Evolutionary conservation across 2,888 invertebrate genomes (phyloP).

Genomic region (Leucania comma): DNA sequence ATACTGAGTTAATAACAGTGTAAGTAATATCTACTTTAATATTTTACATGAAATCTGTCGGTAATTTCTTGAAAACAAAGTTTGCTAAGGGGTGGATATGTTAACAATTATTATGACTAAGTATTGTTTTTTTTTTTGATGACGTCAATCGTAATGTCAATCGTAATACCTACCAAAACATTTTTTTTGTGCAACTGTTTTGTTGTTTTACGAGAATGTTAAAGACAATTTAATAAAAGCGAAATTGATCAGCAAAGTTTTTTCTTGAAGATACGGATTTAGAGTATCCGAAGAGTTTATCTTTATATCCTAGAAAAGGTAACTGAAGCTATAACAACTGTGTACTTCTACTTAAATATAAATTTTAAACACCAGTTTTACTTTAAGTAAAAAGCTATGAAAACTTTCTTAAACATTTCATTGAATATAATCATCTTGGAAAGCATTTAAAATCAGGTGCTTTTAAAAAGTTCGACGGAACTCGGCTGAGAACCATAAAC

Average conservation of each 20-base stretch:
- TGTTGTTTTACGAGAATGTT: background rate
- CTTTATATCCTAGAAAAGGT: background rate
- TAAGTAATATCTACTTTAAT: background rate
- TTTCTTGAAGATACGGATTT: background rate
- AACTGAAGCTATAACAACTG: background rate
- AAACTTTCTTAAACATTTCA: background rate
- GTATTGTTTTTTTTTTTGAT: background rate
- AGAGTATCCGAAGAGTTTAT: background rate
- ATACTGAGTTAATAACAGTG: constrained; percentile 24
- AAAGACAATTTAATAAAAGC: background rate
- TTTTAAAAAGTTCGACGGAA: constrained; percentile 27
- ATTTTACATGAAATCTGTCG: constrained; percentile 6
- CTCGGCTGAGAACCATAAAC: constrained; percentile 34
- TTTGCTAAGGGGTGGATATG: background rate
- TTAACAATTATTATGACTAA: background rate
- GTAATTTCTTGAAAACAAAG: background rate
- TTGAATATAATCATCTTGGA: constrained; percentile 2
- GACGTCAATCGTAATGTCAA: background rate
- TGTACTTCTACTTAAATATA: background rate
- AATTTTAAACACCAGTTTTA: background rate
- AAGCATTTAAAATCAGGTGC: constrained; percentile 15
- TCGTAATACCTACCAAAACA: no score
- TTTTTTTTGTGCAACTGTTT: constrained; percentile 2
- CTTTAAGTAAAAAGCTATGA: background rate
- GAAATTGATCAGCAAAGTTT: background rate